Percentiles rank a stretch among this genome's conserved stretches.
Conservation (phyloP, 2,113 vertebrate genomes). For the Boulengeromyrus knoepffleri region DNA sequence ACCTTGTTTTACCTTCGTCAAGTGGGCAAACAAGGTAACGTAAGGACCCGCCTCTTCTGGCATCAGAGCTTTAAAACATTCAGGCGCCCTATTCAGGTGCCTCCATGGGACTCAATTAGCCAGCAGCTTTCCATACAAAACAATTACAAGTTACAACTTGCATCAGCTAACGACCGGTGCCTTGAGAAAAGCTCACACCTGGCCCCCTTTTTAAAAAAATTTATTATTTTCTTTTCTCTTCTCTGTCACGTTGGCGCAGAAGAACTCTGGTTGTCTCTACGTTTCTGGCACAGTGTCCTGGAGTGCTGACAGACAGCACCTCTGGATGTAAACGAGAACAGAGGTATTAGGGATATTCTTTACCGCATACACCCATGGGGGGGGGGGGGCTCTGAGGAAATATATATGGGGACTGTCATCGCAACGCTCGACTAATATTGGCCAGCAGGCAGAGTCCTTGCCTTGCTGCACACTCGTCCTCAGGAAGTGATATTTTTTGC, state of each 20-base stretch:
- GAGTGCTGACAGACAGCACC: background rate
- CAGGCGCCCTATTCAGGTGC: conserved; percentile 6
- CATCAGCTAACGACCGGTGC: conserved; percentile 9
- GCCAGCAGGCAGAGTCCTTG: background rate
- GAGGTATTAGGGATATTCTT: conserved; percentile 13
- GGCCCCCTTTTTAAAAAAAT: background rate
- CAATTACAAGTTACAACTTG: conserved; percentile 24
- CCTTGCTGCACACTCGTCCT: background rate
- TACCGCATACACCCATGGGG: background rate
- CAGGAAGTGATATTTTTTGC: background rate
- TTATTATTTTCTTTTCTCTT: background rate
- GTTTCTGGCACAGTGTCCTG: background rate
- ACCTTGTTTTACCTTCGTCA: background rate
- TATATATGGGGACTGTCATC: background rate
- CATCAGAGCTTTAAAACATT: conserved; percentile 3
- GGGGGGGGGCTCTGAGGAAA: background rate
- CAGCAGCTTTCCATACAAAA: conserved; percentile 10
- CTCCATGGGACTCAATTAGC: conserved; percentile 30
- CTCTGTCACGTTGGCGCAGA: background rate
- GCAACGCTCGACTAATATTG: background rate
- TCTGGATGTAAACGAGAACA: background rate
- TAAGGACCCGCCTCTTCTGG: background rate
- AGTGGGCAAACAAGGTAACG: background rate
- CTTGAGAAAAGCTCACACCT: conserved; percentile 11
- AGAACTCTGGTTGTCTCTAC: background rate